Conservation (phyloP, 2,113 vertebrate genomes). For the western clawed frog (Xenopus tropicalis) region UCB_Xtro_10.0 CM004443.2:127638501-127639000, state of each 20-base stretch:
- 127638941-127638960: neutral
- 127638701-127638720: constrained; percentile 35
- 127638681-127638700: constrained; percentile 22
- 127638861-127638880: constrained; percentile 2
- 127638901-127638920: neutral
- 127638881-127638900: neutral
- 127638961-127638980: neutral
- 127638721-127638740: neutral
- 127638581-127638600: constrained; percentile 6
- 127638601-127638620: neutral
- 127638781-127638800: neutral
- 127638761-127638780: neutral
- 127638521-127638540: constrained; percentile 8
- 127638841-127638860: constrained; percentile 1
- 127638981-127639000: neutral
- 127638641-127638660: neutral
- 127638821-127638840: neutral
- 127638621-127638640: neutral
- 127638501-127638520: neutral
- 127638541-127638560: constrained; percentile 3
- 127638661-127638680: neutral
- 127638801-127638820: neutral
- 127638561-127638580: neutral
- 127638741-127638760: too few species aligned
- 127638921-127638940: neutral